Evolutionary conservation across 2,113 vertebrate genomes (phyloP), one percentile per base, ranked within the genome.

Genomic region (Daboia siamensis): DNA sequence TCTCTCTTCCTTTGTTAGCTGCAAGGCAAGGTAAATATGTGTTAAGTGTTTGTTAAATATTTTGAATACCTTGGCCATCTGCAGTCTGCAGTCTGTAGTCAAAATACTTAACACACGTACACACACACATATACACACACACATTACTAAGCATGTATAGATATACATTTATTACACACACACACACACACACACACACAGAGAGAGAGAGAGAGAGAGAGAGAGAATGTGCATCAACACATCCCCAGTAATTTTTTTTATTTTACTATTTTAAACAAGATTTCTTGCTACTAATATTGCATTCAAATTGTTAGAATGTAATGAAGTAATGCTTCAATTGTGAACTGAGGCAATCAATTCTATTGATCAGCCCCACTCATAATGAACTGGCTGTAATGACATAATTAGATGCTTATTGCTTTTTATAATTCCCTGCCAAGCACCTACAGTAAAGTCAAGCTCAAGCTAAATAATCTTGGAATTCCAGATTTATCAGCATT

Each of bases 331-430:
- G 54, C 29, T 92, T 91, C 86, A 91, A 52, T 89, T 92, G 91
- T 92, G 54, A 54, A 92, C 69, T 85, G 64, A 92, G 59, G 69
- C 86, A 85, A 59, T 89, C 87, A 89, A 92, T 92, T 92, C 87
- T 85, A 89, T 92, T 89, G 91, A 92, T 48, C 84, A 55, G n/a
- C 69, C 69, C 55, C 48, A 55, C 29, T 89, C 54, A 89, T 89
- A 69, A 85, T 89, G 89, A 89, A 89, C 91, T 89, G 54, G 24
- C 54, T 89, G 51, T 92, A 92, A 92, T 85, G 91, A 89, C 69
- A 89, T 92, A 89, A 89, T 92, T 89, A 92, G 87, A 89, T 89
- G 44, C 48, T 56, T 44, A 51, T 48, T 89, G 39, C 64, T 85
- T 92, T 92, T 74, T 54, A 61, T 74, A 88, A 87, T 20, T 88